Evolutionary conservation across 2,113 vertebrate species (phyloP).

Genomic region (Orientallactaga bullata): DNA sequence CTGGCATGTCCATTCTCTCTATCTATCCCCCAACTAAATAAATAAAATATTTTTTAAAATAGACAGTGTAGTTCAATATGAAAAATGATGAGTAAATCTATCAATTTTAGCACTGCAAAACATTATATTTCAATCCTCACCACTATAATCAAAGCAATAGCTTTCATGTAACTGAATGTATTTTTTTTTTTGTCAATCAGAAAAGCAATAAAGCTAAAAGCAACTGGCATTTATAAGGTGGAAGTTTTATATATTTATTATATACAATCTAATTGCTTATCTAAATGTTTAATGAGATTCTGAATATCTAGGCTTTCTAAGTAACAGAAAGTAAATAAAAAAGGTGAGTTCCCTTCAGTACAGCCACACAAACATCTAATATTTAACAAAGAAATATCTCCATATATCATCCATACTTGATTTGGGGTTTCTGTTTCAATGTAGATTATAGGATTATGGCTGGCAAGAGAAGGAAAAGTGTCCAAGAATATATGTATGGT

Average conservation of each 20-base stretch:
- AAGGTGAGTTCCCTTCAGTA: not conserved
- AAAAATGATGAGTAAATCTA: constrained; percentile 33
- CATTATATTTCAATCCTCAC: not conserved
- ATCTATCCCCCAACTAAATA: too few relatives aligned
- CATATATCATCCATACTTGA: not conserved
- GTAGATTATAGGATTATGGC: not conserved
- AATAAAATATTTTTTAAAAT: too few relatives aligned
- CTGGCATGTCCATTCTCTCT: too few relatives aligned
- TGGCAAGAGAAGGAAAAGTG: not conserved
- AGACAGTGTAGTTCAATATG: not conserved
- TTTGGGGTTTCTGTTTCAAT: not conserved
- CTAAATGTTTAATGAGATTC: not conserved
- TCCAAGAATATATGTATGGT: not conserved
- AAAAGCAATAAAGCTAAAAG: not conserved
- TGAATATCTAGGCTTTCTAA: not conserved
- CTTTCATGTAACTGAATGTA: constrained; percentile 3
- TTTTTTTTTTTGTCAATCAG: not conserved
- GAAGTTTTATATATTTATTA: not conserved
- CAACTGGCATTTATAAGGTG: not conserved
- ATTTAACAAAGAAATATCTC: constrained; percentile 34
- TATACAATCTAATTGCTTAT: not conserved
- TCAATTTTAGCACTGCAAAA: not conserved
- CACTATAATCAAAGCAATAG: not conserved
- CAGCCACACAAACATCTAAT: not conserved
- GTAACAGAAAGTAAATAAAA: constrained; percentile 48